Conservation (phyloP, 2,113 vertebrate genomes). For the Polypterus senegalus region DNA sequence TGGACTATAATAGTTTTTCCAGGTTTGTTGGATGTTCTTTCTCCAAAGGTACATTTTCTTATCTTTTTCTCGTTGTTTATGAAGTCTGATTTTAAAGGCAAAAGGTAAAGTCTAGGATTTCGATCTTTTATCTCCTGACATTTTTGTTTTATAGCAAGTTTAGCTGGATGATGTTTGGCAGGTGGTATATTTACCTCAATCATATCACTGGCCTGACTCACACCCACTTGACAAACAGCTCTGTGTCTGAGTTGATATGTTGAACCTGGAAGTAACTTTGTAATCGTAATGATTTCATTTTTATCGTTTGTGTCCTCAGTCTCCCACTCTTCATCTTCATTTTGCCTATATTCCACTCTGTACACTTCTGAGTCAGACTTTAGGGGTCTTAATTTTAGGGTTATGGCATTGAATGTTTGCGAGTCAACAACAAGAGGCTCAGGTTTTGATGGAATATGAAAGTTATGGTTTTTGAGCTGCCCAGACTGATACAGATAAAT, state of each 20-base stretch:
- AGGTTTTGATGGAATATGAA: conserved; percentile 21
- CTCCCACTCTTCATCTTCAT: conserved; percentile 9
- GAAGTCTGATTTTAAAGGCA: too few relatives aligned
- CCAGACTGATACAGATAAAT: conserved; percentile 22
- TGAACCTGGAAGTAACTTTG: conserved; percentile 13
- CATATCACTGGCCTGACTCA: conserved; percentile 15
- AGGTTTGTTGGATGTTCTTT: too few relatives aligned
- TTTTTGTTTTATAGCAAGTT: too few relatives aligned
- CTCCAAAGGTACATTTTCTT: too few relatives aligned
- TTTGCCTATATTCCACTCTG: conserved; percentile 15
- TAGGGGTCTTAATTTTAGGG: conserved; percentile 15
- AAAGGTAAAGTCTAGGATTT: too few relatives aligned
- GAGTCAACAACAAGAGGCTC: conserved; percentile 3
- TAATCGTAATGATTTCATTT: conserved; percentile 4
- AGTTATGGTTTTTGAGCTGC: conserved; percentile 10
- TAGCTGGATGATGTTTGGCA: too few relatives aligned
- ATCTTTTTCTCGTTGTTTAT: too few relatives aligned
- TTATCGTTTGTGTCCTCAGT: conserved; percentile 9
- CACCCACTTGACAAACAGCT: conserved; percentile 22
- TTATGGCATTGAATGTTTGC: conserved; percentile 13
- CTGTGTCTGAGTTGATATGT: conserved; percentile 17
- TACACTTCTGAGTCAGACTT: conserved; percentile 7
- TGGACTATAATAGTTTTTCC: too few relatives aligned
- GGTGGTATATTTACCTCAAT: conserved; percentile 6
- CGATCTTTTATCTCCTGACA: too few relatives aligned